phyloP scores from a whole-genome alignment of 2,797 vertebrate genomes.

The Trematomus bernacchii region DNA sequence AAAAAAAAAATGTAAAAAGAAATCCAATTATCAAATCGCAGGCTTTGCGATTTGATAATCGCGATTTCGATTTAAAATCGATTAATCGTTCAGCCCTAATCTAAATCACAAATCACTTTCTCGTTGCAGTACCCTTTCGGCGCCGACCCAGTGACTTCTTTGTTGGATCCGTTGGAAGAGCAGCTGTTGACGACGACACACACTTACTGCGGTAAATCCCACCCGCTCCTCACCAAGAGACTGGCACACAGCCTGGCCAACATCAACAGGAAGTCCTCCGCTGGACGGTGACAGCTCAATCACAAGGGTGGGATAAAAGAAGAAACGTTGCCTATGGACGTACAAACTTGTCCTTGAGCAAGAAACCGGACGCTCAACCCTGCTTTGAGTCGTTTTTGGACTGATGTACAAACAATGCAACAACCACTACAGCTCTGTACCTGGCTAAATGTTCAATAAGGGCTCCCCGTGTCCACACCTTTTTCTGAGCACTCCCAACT shows the following conservation, averaged over 20 bases:
- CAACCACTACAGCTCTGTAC: neutral
- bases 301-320: neutral
- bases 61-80: too few relatives aligned
- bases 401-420: neutral
- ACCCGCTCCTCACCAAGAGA: conserved; percentile 88
- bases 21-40: too few relatives aligned
- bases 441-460: neutral
- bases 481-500: too few relatives aligned
- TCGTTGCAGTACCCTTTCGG: conserved; percentile 88
- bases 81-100: neutral
- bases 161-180: conserved; percentile 88
- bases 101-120: conserved; percentile 26
- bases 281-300: conserved; percentile 10
- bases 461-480: too few relatives aligned
- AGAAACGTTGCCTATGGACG: neutral
- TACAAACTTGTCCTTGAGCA: neutral
- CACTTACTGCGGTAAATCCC: conserved; percentile 92
- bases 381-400: neutral
- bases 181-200: conserved; percentile 89
- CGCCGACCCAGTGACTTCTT: conserved; percentile 82
- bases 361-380: neutral
- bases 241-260: conserved; percentile 77
- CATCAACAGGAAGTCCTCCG: conserved; percentile 64
- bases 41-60: too few relatives aligned
- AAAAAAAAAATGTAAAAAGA: too few relatives aligned